phyloP scores from a whole-genome alignment of 2,888 invertebrate species.

The Tachina fera region DNA sequence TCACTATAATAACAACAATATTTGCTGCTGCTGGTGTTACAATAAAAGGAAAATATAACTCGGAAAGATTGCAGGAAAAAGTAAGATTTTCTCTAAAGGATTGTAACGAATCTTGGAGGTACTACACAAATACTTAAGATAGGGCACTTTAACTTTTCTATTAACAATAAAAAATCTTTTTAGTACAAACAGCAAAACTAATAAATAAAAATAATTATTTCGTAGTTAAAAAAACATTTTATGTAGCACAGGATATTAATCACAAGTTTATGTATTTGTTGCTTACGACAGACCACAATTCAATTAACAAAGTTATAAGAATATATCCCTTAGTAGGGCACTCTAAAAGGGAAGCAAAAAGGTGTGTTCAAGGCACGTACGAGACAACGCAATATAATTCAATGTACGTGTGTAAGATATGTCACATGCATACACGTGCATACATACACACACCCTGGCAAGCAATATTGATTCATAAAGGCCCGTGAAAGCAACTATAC shows the following conservation, averaged over 20 bases:
- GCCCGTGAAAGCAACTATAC: conserved; percentile 42
- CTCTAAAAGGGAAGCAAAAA: conserved; percentile 1
- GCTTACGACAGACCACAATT: background rate
- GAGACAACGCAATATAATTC: conserved; percentile 36
- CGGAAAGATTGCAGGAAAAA: conserved; percentile 11
- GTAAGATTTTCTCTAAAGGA: background rate
- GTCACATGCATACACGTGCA: background rate
- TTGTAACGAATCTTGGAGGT: background rate
- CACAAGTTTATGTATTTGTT: background rate
- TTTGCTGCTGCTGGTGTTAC: conserved; percentile 64
- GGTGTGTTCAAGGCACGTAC: conserved; percentile 60
- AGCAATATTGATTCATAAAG: conserved; percentile 38
- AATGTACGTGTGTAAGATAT: conserved; percentile 17
- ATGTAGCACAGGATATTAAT: too few species aligned
- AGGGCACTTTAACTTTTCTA: too few species aligned
- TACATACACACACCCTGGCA: background rate
- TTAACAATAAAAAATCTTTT: too few species aligned
- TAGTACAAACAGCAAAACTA: too few species aligned
- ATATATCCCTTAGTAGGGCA: background rate
- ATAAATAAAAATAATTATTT: too few species aligned
- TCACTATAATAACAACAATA: conserved; percentile 70
- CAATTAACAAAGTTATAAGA: background rate
- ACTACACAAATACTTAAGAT: background rate
- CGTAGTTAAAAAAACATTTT: too few species aligned
- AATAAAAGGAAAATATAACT: conserved; percentile 15